phyloP scores from a whole-genome alignment of 2,888 invertebrate species.

The Chrysolina oricalcia region DNA sequence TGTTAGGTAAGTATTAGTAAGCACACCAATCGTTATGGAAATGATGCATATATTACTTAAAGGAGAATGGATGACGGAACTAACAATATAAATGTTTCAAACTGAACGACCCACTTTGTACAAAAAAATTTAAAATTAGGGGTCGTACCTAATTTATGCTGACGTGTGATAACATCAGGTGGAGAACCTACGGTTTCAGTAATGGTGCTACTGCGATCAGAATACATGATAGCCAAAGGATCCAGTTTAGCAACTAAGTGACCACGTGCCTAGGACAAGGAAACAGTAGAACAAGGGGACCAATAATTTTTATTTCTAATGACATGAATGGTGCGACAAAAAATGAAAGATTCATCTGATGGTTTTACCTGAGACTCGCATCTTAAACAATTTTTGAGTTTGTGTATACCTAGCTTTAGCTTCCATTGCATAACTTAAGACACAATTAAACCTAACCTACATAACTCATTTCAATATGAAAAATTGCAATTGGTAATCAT shows the following conservation, averaged over 20 bases:
- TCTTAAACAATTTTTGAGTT: neutral
- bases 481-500: neutral
- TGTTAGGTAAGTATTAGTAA: constrained; percentile 11
- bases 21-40: constrained; percentile 7
- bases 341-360: constrained; percentile 11
- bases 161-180: constrained; percentile 77
- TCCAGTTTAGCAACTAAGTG: constrained; percentile 95
- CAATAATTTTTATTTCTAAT: neutral
- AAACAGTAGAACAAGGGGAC: constrained; percentile 12
- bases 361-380: neutral
- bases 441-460: too few relatives aligned
- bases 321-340: neutral
- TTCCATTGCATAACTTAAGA: too few relatives aligned
- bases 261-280: constrained; percentile 84
- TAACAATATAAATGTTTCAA: constrained; percentile 63
- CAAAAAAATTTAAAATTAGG: constrained; percentile 17
- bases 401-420: neutral
- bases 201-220: constrained; percentile 71
- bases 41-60: constrained; percentile 3
- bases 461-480: neutral
- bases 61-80: neutral
- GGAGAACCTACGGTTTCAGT: constrained; percentile 74
- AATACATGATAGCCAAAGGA: constrained; percentile 92
- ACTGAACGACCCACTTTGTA: constrained; percentile 63
- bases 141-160: constrained; percentile 78